phyloP scores from a whole-genome alignment of 2,888 invertebrate species.

The Eurytoma adleriae region DNA sequence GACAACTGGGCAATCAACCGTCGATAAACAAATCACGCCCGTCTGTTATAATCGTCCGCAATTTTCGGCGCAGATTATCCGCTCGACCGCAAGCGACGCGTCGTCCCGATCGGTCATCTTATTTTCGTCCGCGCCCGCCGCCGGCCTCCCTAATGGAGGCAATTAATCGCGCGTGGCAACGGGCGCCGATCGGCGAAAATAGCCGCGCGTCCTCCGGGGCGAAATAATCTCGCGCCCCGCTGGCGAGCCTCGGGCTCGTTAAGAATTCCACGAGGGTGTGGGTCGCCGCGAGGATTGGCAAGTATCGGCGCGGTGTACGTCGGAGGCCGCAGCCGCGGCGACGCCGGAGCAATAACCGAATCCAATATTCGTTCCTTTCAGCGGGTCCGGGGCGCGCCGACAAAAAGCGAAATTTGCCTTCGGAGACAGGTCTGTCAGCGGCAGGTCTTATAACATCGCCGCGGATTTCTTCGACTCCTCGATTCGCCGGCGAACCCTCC shows the following conservation, averaged over 20 bases:
- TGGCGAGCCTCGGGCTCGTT: conserved; percentile 20
- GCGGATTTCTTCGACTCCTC: not conserved
- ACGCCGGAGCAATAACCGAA: conserved; percentile 73
- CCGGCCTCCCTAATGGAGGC: conserved; percentile 20
- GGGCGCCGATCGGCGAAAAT: conserved; percentile 24
- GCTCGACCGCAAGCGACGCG: too few relatives aligned
- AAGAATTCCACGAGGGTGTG: conserved; percentile 17
- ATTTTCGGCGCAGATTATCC: too few relatives aligned
- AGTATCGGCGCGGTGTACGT: too few relatives aligned
- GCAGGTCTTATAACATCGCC: conserved; percentile 61
- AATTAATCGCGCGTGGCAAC: conserved; percentile 12
- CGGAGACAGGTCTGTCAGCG: conserved; percentile 71
- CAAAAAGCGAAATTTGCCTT: conserved; percentile 72
- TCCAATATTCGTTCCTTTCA: conserved; percentile 74
- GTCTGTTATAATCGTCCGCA: too few relatives aligned
- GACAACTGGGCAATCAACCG: too few relatives aligned
- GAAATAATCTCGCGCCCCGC: not conserved
- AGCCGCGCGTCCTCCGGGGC: not conserved
- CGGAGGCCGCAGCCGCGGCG: not conserved
- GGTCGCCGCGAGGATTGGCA: too few relatives aligned
- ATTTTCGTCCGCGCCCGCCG: not conserved
- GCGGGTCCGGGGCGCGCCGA: conserved; percentile 65
- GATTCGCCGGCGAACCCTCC: not conserved
- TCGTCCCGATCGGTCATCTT: too few relatives aligned
- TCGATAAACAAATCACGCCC: too few relatives aligned